Percentiles rank a stretch among this genome's conserved stretches.
Conservation (phyloP, 2,113 vertebrate species). For the Myotis brandtii region DNA sequence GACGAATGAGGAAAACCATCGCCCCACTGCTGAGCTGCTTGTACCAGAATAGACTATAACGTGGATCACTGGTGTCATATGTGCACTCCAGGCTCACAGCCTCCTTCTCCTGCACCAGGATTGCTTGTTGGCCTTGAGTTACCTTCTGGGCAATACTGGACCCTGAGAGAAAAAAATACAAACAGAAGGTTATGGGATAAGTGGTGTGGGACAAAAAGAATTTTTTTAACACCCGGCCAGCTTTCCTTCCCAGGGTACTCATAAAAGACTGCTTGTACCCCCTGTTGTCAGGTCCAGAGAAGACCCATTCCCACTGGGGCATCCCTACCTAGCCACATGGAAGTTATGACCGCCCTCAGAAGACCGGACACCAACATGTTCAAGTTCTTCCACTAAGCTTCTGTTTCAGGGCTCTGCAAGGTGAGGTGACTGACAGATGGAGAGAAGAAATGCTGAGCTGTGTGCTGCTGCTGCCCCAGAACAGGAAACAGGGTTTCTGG, state of each 20-base stretch:
- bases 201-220: not conserved
- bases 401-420: not conserved
- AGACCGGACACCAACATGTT: not conserved
- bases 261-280: not conserved
- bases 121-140: not conserved
- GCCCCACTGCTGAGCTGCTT: constrained; percentile 2
- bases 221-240: not conserved
- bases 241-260: not conserved
- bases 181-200: not conserved
- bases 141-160: not conserved
- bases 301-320: not conserved
- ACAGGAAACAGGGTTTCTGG: constrained; percentile 38
- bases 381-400: not conserved
- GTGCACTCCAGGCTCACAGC: constrained; percentile 26
- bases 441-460: not conserved
- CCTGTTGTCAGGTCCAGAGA: not conserved
- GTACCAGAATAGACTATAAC: constrained; percentile 8
- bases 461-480: not conserved
- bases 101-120: not conserved
- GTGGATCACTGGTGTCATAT: not conserved
- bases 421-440: not conserved
- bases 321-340: not conserved
- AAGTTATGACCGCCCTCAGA: not conserved
- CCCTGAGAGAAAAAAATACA: not conserved
- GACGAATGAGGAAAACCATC: not conserved